Evolutionary conservation across 1,140 invertebrate species (phyloP).

Genomic region (Calephelis virginiensis): DNA sequence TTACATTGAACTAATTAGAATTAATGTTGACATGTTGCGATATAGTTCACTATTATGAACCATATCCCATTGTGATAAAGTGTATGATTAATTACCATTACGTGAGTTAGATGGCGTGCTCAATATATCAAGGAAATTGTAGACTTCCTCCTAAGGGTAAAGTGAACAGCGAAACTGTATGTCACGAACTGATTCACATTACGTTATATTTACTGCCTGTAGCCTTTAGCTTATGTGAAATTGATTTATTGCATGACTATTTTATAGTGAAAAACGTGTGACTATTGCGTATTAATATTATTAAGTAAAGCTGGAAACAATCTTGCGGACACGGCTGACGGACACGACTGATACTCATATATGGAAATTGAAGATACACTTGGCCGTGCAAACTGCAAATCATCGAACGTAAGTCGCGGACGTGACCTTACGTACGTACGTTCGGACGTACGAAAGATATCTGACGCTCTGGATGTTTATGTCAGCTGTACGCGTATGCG

Average conservation of each 20-base stretch:
- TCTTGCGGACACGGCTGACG: no score
- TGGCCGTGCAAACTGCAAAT: no score
- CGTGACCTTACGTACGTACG: no score
- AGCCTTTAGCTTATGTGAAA: slow-evolving; percentile 4
- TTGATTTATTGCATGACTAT: slow-evolving; percentile 10
- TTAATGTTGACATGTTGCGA: not conserved
- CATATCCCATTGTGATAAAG: slow-evolving; percentile 6
- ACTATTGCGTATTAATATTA: no score
- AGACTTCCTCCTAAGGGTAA: slow-evolving; percentile 30
- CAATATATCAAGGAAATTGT: slow-evolving; percentile 32
- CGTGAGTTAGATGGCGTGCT: slow-evolving; percentile 19
- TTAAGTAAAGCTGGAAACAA: not conserved
- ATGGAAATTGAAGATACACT: no score
- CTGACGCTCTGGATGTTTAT: no score
- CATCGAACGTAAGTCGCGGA: no score
- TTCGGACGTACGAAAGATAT: no score
- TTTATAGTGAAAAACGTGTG: not conserved
- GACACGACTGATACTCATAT: not conserved
- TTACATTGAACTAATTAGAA: slow-evolving; percentile 26
- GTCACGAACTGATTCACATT: slow-evolving; percentile 30
- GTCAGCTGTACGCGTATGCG: no score
- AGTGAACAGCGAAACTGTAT: slow-evolving; percentile 28
- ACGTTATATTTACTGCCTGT: slow-evolving; percentile 19
- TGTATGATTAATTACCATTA: not conserved
- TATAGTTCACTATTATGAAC: not conserved